Evolutionary conservation across 2,797 vertebrate genomes (phyloP).

Genomic region (Setipinna tenuifilis): DNA sequence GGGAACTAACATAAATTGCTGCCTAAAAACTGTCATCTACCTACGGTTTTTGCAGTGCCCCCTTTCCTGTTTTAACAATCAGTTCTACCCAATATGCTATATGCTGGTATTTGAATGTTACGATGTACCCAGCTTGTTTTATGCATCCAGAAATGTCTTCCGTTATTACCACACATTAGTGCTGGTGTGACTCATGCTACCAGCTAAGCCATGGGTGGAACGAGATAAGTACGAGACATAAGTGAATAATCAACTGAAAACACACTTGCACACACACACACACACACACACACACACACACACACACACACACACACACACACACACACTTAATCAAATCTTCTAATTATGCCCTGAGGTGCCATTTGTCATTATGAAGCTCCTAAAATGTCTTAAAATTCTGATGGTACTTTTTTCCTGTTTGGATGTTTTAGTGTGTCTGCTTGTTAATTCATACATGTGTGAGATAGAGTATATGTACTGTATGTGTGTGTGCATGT

Average conservation of each 20-base stretch:
- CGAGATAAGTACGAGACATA: neutral
- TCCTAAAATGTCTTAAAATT: neutral
- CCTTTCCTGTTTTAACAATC: neutral
- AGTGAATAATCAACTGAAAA: neutral
- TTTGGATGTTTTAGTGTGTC: neutral
- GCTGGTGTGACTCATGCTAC: neutral
- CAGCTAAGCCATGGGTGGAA: neutral
- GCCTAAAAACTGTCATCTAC: neutral
- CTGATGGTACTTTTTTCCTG: neutral
- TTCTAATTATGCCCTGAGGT: slow-evolving; percentile 2
- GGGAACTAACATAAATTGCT: neutral
- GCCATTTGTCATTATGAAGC: neutral
- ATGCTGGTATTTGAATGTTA: neutral
- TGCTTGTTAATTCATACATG: neutral
- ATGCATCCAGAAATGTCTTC: neutral
- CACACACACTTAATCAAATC: neutral
- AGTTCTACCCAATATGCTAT: neutral
- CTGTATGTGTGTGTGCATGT: neutral
- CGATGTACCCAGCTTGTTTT: neutral
- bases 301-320: neutral
- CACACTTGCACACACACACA: neutral
- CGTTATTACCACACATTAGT: neutral
- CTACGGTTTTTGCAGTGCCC: neutral
- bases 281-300: neutral
- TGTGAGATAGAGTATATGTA: neutral